Base-by-base conservation (phyloP, 1,140 invertebrate species). In the Aphelinus atriplicis region DNA sequence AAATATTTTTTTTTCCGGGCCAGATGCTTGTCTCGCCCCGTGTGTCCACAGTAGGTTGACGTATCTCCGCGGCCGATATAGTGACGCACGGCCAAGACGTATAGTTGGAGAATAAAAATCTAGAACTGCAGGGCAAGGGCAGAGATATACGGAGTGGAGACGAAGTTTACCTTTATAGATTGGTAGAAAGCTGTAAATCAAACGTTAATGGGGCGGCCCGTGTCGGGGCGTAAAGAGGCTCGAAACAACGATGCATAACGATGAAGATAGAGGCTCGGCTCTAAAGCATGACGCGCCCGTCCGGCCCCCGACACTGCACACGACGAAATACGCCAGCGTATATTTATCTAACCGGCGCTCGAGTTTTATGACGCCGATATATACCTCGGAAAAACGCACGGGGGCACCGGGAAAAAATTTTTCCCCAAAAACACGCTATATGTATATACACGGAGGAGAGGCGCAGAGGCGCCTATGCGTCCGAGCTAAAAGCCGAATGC, bases 171-270 rank as follows among this genome's bases (percentile, higher is more conserved):
- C 83, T 87, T 87, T 88, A 87, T 87, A 87, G 86, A 88, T 88
- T 87, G 82, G 83, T 86, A 85, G 84, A 88, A 86, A 85, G 86
- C 84, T 85, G 86, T 88, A 88, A 87, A 88, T 88, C 86, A 88
- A 88, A 86, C 81, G 84, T 87, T 88, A 88, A 88, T 88, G 85
- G 86, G 84, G 78, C 79, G 26, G 26, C 78, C 81, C 81, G 82
- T 86, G 85, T 87, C 81, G 79, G 56, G 26, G 82, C 81, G 83
- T 86, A 88, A 86, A 86, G 83, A 85, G 26, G 84, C 81, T 85
- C 83, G 82, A 87, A 86, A 86, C 84, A 86, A 87, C 84, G 82
- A 82, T 80, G 82, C 82, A 86, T 86, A 87, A 87, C 85, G 84
- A 87, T 87, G 86, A 88, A 74, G 58, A 65, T 26, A 26, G 26